These are phyloP conservation scores for Ophiothrix spiculata DNA, from an alignment of 35 echinoderm and acorn worm genomes.

Conservation along the genomic window DNA sequence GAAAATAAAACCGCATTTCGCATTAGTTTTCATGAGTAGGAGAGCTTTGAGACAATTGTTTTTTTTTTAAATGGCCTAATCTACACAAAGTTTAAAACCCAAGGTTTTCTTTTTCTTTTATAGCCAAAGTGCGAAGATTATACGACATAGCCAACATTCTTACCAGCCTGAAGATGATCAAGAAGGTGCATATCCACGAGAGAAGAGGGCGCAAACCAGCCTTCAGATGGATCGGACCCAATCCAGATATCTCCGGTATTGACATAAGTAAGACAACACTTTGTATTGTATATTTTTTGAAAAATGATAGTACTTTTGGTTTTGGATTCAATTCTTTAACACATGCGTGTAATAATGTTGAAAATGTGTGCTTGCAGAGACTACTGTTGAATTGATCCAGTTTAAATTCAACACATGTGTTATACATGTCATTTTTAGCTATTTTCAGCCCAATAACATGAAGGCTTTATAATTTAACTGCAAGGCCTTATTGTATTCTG, in stretches of 20 bases:
- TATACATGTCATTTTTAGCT: too few species aligned
- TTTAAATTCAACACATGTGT: too few species aligned
- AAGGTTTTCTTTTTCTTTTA: conserved; percentile 13
- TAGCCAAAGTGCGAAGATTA: conserved; percentile 88
- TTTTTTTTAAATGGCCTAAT: too few species aligned
- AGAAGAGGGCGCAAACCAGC: conserved; percentile 86
- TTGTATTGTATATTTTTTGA: background rate
- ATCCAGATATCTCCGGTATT: conserved; percentile 62
- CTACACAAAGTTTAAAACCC: too few species aligned
- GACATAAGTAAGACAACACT: conserved; percentile 51
- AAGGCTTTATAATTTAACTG: too few species aligned
- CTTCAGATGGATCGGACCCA: conserved; percentile 90
- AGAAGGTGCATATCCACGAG: conserved; percentile 93
- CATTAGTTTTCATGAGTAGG: too few species aligned
- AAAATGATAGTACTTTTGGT: background rate
- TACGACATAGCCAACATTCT: conserved; percentile 99
- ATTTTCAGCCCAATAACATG: too few species aligned
- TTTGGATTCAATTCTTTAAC: background rate
- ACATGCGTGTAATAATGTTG: background rate
- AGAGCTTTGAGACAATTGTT: too few species aligned
- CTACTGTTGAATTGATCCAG: background rate
- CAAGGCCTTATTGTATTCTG: too few species aligned
- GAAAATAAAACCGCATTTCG: too few species aligned
- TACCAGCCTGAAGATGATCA: conserved; percentile 78
- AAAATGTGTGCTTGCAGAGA: background rate